These are phyloP conservation scores for Lutjanus erythropterus DNA, from an alignment of 2,113 vertebrate species.

Conservation along the genomic window DNA sequence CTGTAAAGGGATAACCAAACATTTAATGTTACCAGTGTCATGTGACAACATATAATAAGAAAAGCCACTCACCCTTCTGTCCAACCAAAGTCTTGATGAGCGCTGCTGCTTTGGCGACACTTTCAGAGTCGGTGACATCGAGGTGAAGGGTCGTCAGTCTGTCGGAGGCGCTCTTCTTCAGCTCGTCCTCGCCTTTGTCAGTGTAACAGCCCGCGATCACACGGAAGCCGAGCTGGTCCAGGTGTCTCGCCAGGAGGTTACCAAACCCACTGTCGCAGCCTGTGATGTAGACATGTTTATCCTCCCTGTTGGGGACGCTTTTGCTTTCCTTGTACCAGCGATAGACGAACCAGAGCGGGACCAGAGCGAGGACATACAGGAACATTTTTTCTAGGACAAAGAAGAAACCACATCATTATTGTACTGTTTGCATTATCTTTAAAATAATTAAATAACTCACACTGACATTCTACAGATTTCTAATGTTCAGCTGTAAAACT, in stretches of 20 bases:
- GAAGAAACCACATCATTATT: neutral
- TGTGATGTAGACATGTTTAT: constrained; percentile 84
- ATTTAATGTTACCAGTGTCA: neutral
- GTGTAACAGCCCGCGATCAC: constrained; percentile 85
- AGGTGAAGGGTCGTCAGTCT: constrained; percentile 84
- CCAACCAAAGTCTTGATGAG: constrained; percentile 85
- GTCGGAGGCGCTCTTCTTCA: constrained; percentile 75
- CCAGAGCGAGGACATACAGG: constrained; percentile 59
- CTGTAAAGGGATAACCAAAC: neutral
- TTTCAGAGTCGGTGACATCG: constrained; percentile 86
- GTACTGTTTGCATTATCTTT: neutral
- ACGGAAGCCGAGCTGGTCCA: constrained; percentile 84
- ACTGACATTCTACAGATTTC: neutral
- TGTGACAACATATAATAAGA: neutral
- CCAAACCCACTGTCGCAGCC: constrained; percentile 82
- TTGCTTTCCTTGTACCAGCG: constrained; percentile 77
- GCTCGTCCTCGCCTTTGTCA: constrained; percentile 80
- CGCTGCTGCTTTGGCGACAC: constrained; percentile 78
- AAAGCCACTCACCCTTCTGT: constrained; percentile 80
- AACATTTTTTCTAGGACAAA: constrained; percentile 71
- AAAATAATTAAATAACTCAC: neutral
- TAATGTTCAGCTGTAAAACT: neutral
- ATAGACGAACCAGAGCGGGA: constrained; percentile 64
- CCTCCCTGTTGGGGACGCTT: constrained; percentile 70
- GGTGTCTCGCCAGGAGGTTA: constrained; percentile 82